Evolutionary conservation across 2,888 invertebrate species (phyloP).

Genomic region (Rhabditoides inermis): DNA sequence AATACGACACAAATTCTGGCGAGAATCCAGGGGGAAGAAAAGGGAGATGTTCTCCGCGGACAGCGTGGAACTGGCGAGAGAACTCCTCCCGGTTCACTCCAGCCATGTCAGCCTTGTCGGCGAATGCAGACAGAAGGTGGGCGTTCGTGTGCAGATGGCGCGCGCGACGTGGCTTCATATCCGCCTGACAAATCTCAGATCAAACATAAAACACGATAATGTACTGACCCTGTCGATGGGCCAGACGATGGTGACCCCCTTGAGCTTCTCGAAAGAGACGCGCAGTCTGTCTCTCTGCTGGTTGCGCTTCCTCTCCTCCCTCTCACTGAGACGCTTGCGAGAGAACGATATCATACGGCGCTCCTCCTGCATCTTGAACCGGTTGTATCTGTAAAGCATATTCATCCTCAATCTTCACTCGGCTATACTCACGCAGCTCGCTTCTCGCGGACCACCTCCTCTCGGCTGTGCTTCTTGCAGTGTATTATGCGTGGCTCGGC

Average conservation of each 20-base stretch:
- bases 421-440: constrained; percentile 14
- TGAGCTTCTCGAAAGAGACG: constrained; percentile 10
- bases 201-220: background rate
- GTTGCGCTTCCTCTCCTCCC: constrained; percentile 22
- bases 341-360: constrained; percentile 11
- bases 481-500: constrained; percentile 29
- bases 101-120: constrained; percentile 8
- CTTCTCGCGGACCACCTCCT: constrained; percentile 20
- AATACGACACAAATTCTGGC: constrained; percentile 27
- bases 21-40: constrained; percentile 19
- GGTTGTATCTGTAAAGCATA: constrained; percentile 13
- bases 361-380: constrained; percentile 17
- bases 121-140: constrained; percentile 10
- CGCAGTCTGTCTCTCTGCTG: constrained; percentile 9
- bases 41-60: constrained; percentile 1
- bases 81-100: background rate
- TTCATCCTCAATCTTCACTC: constrained; percentile 3
- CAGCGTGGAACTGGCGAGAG: constrained; percentile 1
- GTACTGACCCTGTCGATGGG: constrained; percentile 13
- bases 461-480: constrained; percentile 35
- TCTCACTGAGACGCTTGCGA: constrained; percentile 12
- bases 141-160: constrained; percentile 16
- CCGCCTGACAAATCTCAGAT: constrained; percentile 60
- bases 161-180: constrained; percentile 8
- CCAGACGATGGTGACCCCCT: constrained; percentile 16